A percentile compares a stretch with the other conserved stretches of the same genome.
These are phyloP conservation scores for Lasioglossum calceatum DNA, from an alignment of 2,888 invertebrate species.

Conservation along the genomic window DNA sequence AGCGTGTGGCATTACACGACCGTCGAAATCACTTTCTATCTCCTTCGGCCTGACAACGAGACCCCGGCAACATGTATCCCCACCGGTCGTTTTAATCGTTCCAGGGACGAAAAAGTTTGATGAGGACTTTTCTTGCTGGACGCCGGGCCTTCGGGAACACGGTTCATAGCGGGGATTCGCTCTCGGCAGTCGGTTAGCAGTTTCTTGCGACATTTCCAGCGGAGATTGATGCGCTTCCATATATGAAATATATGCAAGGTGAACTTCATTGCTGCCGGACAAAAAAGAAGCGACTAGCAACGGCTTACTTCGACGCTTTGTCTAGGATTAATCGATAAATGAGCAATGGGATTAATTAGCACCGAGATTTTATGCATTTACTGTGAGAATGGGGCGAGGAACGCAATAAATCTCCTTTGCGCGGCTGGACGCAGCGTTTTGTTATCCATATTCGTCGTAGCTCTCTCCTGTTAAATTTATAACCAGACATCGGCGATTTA, in stretches of 20 bases:
- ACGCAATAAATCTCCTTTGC: too few species aligned
- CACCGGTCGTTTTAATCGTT: background rate
- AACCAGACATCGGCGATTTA: too few species aligned
- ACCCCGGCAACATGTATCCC: background rate
- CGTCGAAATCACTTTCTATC: conserved; percentile 60
- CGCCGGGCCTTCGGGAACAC: background rate
- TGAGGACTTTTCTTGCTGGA: conserved; percentile 9
- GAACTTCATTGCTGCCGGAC: background rate
- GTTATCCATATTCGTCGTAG: too few species aligned
- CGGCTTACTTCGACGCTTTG: background rate
- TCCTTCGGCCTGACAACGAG: conserved; percentile 8
- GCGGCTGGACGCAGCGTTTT: too few species aligned
- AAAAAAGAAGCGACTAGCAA: background rate
- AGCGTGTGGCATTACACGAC: conserved; percentile 53
- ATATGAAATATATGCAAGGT: background rate
- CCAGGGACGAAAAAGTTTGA: conserved; percentile 5
- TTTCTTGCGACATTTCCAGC: background rate
- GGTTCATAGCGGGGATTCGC: background rate
- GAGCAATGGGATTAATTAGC: background rate
- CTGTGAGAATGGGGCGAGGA: background rate
- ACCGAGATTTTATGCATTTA: background rate
- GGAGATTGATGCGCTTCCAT: conserved; percentile 4
- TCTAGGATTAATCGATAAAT: background rate
- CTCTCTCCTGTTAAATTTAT: too few species aligned
- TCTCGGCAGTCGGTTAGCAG: background rate